Percentiles rank a stretch among this genome's conserved stretches.
Conservation (phyloP, 1,140 invertebrate species). For the Paraescarpia echinospica region DNA sequence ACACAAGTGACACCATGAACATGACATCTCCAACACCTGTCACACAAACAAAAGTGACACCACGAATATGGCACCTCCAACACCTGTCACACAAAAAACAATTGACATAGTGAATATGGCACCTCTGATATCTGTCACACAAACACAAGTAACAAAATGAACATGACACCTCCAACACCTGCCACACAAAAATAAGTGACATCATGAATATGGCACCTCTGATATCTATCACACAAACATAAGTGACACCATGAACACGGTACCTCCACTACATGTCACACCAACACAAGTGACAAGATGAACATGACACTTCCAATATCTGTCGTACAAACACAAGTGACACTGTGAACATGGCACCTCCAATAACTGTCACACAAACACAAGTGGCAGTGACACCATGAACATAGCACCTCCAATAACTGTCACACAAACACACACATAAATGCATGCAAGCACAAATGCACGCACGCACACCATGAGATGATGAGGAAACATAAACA, state of each 20-base stretch:
- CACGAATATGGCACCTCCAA: not conserved
- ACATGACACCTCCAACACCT: not conserved
- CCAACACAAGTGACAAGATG: not conserved
- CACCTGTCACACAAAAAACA: not conserved
- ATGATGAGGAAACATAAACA: not conserved
- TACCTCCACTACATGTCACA: not conserved
- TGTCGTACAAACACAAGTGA: not conserved
- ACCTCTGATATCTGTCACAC: slow-evolving; percentile 40
- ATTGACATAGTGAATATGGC: slow-evolving; percentile 62
- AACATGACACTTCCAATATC: not conserved
- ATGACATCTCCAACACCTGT: not conserved
- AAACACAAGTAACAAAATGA: not conserved
- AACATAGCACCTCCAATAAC: not conserved
- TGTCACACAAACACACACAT: not conserved
- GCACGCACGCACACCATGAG: not conserved
- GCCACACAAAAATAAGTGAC: not conserved
- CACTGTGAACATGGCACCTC: not conserved
- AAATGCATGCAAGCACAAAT: not conserved
- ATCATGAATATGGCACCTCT: not conserved
- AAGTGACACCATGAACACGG: not conserved
- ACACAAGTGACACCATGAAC: not conserved
- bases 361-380: not conserved
- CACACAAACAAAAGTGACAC: not conserved
- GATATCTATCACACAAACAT: not conserved
- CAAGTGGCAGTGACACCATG: not conserved